phyloP scores from a whole-genome alignment of 1,140 invertebrate genomes.

The Cydia strobilella region DNA sequence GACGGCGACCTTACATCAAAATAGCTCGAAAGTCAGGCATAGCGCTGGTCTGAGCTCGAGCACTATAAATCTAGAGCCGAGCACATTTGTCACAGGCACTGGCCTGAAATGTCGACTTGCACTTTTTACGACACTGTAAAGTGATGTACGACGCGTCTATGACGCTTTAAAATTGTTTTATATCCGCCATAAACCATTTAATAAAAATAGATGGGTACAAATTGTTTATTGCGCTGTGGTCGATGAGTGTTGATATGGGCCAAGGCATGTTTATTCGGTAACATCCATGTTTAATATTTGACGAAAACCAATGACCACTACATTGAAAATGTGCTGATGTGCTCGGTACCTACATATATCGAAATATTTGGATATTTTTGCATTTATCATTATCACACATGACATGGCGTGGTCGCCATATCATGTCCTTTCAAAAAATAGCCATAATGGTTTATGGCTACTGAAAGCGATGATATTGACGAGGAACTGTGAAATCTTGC shows the following conservation, averaged over 20 bases:
- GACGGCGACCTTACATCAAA: slow-evolving; percentile 48
- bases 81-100: slow-evolving; percentile 51
- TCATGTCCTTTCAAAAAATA: too few species aligned
- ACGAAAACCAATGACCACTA: neutral
- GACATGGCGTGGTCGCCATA: too few species aligned
- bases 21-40: slow-evolving; percentile 43
- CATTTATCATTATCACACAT: too few species aligned
- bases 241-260: slow-evolving; percentile 5
- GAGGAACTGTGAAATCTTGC: too few species aligned
- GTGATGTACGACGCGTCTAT: slow-evolving; percentile 21
- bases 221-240: slow-evolving; percentile 21
- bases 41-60: slow-evolving; percentile 40
- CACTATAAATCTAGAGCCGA: slow-evolving; percentile 47
- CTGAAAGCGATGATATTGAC: too few species aligned
- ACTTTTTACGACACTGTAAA: slow-evolving; percentile 50
- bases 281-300: neutral
- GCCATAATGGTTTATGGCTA: too few species aligned
- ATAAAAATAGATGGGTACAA: slow-evolving; percentile 27
- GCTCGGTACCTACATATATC: too few species aligned
- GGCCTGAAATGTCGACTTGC: slow-evolving; percentile 42
- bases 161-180: slow-evolving; percentile 10
- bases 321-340: neutral
- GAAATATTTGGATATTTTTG: too few species aligned
- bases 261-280: neutral
- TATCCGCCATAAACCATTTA: slow-evolving; percentile 21